Evolutionary conservation across 2,888 invertebrate species (phyloP), one percentile per base, ranked within the genome.

Genomic region (Petrophora chlorosata): DNA sequence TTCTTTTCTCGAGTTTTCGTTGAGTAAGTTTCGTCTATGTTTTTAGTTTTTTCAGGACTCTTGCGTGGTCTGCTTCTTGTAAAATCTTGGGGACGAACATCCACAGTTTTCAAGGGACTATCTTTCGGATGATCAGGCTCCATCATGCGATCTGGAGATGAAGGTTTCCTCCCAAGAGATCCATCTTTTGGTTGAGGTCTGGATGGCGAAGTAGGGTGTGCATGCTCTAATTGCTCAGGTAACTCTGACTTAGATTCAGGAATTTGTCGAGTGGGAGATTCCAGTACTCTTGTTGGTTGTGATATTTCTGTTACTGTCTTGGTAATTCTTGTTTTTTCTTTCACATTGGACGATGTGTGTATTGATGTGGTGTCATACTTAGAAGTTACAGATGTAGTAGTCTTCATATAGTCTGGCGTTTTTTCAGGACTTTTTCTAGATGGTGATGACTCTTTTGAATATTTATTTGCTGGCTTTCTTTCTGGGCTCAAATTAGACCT

Each of bases 321-420:
- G 25, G 55, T 49, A 9, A 9, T 36, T 17, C 12, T 41, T 29
- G 35, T 55, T 38, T 41, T 43, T 8, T 47, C 59, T 45, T 54
- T 13, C 5, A 56, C 16, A 12, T 69, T 45, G 32, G 63, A 47
- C 34, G 29, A 26, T 22, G 56, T 56, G 2, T n/a, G n/a, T n/a
- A n/a, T n/a, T n/a, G 60, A 53, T 7, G 30, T 28, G 5, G 39
- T 36, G 15, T 67, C 63, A 49, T 56, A 47, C 39, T 59, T 61
- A 25, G 60, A 30, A n/a, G 43, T 33, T 30, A 56, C 51, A 34
- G 65, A 53, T 10, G 58, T 56, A 17, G 44, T 60, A 47, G 50
- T 59, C 41, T 57, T 59, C 16, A 43, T 49, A 16, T 39, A 53
- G 1, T 32, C 50, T 10, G 56, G 42, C 8, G 26, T 40, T 14